phyloP scores from a whole-genome alignment of 1,140 invertebrate genomes.

The Ptiloglossa arizonensis region DNA sequence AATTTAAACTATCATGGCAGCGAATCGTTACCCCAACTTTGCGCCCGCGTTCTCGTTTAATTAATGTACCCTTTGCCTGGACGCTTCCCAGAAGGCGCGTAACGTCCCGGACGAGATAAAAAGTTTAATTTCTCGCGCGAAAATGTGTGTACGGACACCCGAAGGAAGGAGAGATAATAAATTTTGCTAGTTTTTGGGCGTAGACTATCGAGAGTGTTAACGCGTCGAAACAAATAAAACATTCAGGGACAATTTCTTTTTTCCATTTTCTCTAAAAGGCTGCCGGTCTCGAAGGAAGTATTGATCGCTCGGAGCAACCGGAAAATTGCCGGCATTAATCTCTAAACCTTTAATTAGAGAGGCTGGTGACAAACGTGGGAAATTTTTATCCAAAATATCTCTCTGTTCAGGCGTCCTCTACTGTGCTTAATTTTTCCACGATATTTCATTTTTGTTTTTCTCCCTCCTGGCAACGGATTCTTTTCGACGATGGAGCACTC shows the following conservation, averaged over 20 bases:
- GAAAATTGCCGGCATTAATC: slow-evolving; percentile 64
- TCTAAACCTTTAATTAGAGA: slow-evolving; percentile 62
- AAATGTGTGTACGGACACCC: background rate
- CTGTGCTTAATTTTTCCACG: slow-evolving; percentile 61
- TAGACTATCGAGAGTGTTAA: too few relatives aligned
- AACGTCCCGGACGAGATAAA: slow-evolving; percentile 23
- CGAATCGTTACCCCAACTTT: slow-evolving; percentile 8
- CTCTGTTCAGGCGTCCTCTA: slow-evolving; percentile 26
- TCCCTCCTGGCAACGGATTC: background rate
- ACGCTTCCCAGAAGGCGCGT: background rate
- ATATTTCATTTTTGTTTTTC: slow-evolving; percentile 58
- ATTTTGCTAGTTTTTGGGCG: too few relatives aligned
- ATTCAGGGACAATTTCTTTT: background rate
- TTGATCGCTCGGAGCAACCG: slow-evolving; percentile 41
- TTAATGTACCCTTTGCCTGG: slow-evolving; percentile 8
- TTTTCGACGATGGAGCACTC: slow-evolving; percentile 11
- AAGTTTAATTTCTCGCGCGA: slow-evolving; percentile 42
- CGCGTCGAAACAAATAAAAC: slow-evolving; percentile 1
- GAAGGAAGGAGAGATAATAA: background rate
- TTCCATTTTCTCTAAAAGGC: too few relatives aligned
- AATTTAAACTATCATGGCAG: background rate
- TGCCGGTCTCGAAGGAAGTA: too few relatives aligned
- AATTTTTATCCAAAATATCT: slow-evolving; percentile 68
- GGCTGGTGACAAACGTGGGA: slow-evolving; percentile 65
- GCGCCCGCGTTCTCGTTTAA: slow-evolving; percentile 1